phyloP scores from a whole-genome alignment of 2,797 vertebrate genomes.

The Syngnathus acus region DNA sequence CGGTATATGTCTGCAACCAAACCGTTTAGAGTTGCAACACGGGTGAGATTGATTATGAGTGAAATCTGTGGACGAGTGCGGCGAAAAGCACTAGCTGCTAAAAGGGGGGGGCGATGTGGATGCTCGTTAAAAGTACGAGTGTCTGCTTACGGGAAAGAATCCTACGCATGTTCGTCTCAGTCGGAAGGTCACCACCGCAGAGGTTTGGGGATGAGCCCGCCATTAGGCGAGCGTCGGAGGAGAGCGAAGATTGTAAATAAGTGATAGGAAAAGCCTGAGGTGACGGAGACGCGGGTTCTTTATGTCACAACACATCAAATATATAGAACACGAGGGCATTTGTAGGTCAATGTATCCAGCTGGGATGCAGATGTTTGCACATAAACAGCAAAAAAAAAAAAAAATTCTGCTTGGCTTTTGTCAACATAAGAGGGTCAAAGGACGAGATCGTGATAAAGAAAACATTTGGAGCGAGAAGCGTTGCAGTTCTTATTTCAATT shows the following conservation, averaged over 20 bases:
- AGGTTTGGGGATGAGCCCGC: conserved; percentile 14
- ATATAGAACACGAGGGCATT: conserved; percentile 36
- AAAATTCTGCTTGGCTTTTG: conserved; percentile 9
- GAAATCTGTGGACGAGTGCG: not conserved
- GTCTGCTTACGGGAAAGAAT: conserved; percentile 15
- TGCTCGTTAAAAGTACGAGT: conserved; percentile 38
- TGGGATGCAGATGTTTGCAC: conserved; percentile 38
- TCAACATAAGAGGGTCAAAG: not conserved
- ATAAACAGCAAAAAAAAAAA: conserved; percentile 31
- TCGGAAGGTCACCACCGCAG: conserved; percentile 27
- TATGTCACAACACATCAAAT: conserved; percentile 43
- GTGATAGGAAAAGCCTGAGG: conserved; percentile 50
- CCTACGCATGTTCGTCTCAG: conserved; percentile 1
- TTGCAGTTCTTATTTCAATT: too few relatives aligned
- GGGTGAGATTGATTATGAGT: conserved; percentile 34
- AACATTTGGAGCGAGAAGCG: not conserved
- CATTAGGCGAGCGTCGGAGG: conserved; percentile 30
- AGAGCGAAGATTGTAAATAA: conserved; percentile 61
- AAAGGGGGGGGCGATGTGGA: conserved; percentile 21
- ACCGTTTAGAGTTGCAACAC: conserved; percentile 14
- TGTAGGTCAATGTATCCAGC: conserved; percentile 40
- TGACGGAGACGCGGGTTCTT: conserved; percentile 36
- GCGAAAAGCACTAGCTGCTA: conserved; percentile 11
- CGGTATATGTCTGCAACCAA: conserved; percentile 9
- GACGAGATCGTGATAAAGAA: not conserved